phyloP scores from a whole-genome alignment of 2,797 vertebrate genomes.

The Sebastes minor region DNA sequence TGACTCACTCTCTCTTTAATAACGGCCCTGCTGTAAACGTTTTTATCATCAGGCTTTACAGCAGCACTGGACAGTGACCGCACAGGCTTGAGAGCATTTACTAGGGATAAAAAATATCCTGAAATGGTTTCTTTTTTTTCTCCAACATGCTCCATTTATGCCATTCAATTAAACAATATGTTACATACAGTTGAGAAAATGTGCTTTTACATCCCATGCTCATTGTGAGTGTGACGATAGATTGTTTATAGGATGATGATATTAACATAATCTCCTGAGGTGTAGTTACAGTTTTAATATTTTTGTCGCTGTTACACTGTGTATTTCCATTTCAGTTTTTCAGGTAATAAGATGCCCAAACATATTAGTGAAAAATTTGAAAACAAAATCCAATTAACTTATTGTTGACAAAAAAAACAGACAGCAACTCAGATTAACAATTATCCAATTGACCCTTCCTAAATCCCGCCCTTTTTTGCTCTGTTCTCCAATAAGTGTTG shows the following conservation, averaged over 20 bases:
- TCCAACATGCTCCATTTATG: not conserved
- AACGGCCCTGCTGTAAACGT: constrained; percentile 62
- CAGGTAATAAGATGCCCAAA: not conserved
- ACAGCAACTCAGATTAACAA: too few relatives aligned
- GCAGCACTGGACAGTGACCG: constrained; percentile 44
- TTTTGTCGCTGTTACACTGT: not conserved
- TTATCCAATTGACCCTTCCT: not conserved
- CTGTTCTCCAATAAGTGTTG: too few relatives aligned
- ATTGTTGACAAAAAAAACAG: too few relatives aligned
- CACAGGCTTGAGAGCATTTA: constrained; percentile 23
- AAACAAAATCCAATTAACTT: not conserved
- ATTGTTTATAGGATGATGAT: not conserved
- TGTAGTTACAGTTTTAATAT: not conserved
- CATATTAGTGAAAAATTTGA: not conserved
- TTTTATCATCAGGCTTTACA: constrained; percentile 70
- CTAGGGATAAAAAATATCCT: not conserved
- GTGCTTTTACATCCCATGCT: not conserved
- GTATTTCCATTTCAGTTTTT: not conserved
- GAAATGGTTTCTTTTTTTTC: not conserved
- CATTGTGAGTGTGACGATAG: not conserved
- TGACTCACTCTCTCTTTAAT: constrained; percentile 73
- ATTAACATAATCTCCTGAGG: not conserved
- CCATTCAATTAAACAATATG: not conserved
- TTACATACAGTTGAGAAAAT: not conserved
- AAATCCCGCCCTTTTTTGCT: too few relatives aligned